Evolutionary conservation across 2,797 vertebrate species (phyloP).

Genomic region (Tapera naevia): DNA sequence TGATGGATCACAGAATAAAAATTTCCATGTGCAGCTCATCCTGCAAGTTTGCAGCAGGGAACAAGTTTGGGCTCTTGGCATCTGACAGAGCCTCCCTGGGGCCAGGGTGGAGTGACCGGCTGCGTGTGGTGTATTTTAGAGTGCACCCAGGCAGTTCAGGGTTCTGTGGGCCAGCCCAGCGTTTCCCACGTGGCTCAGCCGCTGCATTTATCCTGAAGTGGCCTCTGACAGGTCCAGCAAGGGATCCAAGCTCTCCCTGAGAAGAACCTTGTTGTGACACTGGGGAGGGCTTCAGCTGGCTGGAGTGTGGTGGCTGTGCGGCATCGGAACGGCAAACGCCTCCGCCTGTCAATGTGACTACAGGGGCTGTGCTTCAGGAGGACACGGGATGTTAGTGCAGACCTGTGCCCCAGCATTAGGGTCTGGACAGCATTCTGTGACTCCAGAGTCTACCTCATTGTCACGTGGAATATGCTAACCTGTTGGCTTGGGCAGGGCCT

Average conservation of each 20-base stretch:
- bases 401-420: no score
- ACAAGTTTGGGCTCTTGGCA: neutral
- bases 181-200: neutral
- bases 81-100: neutral
- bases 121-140: neutral
- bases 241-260: neutral
- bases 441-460: neutral
- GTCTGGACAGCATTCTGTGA: no score
- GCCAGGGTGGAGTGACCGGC: rapidly evolving
- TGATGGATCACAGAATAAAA: neutral
- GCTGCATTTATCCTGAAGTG: neutral
- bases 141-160: neutral
- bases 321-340: neutral
- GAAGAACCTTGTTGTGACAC: neutral
- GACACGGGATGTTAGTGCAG: no score
- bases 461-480: neutral
- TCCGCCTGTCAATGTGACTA: neutral
- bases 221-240: neutral
- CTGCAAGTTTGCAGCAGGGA: neutral
- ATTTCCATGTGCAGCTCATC: neutral
- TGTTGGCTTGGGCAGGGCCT: neutral
- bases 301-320: neutral
- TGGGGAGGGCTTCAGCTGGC: neutral
- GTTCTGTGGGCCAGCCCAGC: neutral
- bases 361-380: neutral